phyloP scores from a whole-genome alignment of 1,140 invertebrate genomes.

The Capitella teleta region DNA sequence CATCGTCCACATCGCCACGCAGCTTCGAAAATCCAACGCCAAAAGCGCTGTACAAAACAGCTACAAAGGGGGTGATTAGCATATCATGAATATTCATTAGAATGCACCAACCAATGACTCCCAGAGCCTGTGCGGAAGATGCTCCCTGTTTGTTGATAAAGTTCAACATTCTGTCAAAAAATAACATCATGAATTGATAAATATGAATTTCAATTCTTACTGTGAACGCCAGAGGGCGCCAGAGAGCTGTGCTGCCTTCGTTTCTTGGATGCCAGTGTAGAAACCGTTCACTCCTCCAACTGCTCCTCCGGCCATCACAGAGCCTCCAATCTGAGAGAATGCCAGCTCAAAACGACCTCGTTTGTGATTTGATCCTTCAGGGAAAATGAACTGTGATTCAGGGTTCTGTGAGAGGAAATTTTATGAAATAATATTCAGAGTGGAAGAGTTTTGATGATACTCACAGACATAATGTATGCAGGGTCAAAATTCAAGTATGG shows the following conservation, averaged over 20 bases:
- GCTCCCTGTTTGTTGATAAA: conserved; percentile 87
- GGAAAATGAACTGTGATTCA: conserved; percentile 79
- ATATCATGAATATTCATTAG: neutral
- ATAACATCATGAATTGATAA: neutral
- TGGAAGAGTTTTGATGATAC: neutral
- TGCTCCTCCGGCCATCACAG: conserved; percentile 54
- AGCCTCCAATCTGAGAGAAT: conserved; percentile 81
- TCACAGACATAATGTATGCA: conserved; percentile 64
- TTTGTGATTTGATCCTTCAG: conserved; percentile 70
- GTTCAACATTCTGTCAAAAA: conserved; percentile 63
- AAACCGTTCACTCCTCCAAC: conserved; percentile 73
- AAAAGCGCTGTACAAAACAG: conserved; percentile 84
- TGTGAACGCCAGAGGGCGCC: conserved; percentile 83
- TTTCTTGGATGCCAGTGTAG: conserved; percentile 74
- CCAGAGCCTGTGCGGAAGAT: conserved; percentile 75
- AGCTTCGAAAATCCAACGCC: conserved; percentile 70
- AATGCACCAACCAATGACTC: conserved; percentile 51
- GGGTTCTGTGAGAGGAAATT: conserved; percentile 13
- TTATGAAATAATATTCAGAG: conserved; percentile 2
- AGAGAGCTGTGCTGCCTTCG: conserved; percentile 66
- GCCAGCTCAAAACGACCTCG: conserved; percentile 76
- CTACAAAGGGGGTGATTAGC: conserved; percentile 26
- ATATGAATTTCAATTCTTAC: conserved; percentile 44
- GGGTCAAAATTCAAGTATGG: conserved; percentile 90
- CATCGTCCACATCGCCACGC: conserved; percentile 74